phyloP scores from a whole-genome alignment of 2,888 invertebrate species.

The Byasa hedistus region DNA sequence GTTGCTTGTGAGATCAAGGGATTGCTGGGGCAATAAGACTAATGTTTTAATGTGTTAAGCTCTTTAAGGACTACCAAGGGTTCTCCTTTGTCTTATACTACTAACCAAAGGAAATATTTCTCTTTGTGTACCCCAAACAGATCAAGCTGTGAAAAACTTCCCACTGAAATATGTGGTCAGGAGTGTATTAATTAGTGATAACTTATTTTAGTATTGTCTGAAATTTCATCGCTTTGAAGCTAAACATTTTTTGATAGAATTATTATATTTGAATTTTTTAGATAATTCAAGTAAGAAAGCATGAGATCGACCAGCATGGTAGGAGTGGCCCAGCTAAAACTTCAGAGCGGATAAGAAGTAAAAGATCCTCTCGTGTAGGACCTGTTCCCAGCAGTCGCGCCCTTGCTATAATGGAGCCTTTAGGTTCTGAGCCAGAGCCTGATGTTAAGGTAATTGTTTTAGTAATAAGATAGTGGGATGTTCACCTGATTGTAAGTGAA shows the following conservation, averaged over 20 bases:
- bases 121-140: too few relatives aligned
- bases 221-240: not conserved
- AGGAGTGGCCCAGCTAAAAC: slow-evolving; percentile 82
- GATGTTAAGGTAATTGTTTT: slow-evolving; percentile 60
- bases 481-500: too few relatives aligned
- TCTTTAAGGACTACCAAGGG: too few relatives aligned
- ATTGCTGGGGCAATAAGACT: too few relatives aligned
- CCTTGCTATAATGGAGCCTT: slow-evolving; percentile 81
- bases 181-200: not conserved
- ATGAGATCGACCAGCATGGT: slow-evolving; percentile 85
- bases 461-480: not conserved
- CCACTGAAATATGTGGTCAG: too few relatives aligned
- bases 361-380: slow-evolving; percentile 67
- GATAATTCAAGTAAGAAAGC: slow-evolving; percentile 83
- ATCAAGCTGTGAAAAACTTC: too few relatives aligned
- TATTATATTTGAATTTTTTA: slow-evolving; percentile 40
- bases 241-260: not conserved
- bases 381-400: slow-evolving; percentile 65
- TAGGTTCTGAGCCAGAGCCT: slow-evolving; percentile 80
- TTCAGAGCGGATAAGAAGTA: slow-evolving; percentile 85
- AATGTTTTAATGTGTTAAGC: too few relatives aligned
- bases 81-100: too few relatives aligned
- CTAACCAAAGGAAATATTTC: too few relatives aligned
- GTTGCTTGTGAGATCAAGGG: too few relatives aligned
- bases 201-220: not conserved